Conservation (phyloP, 1,140 invertebrate genomes). For the Drosophila elegans region DNA sequence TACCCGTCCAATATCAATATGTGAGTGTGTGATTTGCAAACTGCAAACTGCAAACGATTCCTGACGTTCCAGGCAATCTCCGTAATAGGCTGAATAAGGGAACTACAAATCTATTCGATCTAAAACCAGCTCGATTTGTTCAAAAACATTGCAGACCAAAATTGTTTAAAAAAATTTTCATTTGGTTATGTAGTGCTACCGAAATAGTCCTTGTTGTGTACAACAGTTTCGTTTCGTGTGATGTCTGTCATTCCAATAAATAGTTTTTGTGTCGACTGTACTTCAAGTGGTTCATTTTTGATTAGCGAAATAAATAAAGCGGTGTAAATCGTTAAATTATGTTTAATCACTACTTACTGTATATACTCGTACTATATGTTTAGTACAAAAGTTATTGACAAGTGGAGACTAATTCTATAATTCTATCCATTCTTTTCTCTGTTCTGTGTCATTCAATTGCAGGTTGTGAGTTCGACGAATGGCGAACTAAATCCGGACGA, state of each 20-base stretch:
- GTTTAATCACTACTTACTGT: constrained; percentile 56
- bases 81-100: constrained; percentile 31
- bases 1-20: constrained; percentile 12
- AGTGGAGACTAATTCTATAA: constrained; percentile 15
- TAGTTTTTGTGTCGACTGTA: constrained; percentile 20
- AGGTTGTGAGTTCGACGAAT: constrained; percentile 99
- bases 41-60: constrained; percentile 42
- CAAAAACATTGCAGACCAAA: neutral
- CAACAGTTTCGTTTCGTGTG: constrained; percentile 33
- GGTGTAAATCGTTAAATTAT: constrained; percentile 51
- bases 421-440: constrained; percentile 14
- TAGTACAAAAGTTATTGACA: constrained; percentile 49
- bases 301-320: constrained; percentile 51
- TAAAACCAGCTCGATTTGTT: constrained; percentile 1
- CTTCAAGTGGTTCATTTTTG: constrained; percentile 61
- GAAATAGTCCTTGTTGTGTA: constrained; percentile 24
- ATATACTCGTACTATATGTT: constrained; percentile 62
- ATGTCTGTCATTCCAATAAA: constrained; percentile 17
- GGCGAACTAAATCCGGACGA: constrained; percentile 97
- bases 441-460: constrained; percentile 79
- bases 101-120: constrained; percentile 1
- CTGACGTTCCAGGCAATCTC: constrained; percentile 58
- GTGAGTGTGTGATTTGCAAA: constrained; percentile 16
- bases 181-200: constrained; percentile 8
- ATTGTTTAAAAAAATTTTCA: constrained; percentile 6